Base-by-base conservation (phyloP, 2,113 vertebrate species). In the Grammomys dolichurus region DNA sequence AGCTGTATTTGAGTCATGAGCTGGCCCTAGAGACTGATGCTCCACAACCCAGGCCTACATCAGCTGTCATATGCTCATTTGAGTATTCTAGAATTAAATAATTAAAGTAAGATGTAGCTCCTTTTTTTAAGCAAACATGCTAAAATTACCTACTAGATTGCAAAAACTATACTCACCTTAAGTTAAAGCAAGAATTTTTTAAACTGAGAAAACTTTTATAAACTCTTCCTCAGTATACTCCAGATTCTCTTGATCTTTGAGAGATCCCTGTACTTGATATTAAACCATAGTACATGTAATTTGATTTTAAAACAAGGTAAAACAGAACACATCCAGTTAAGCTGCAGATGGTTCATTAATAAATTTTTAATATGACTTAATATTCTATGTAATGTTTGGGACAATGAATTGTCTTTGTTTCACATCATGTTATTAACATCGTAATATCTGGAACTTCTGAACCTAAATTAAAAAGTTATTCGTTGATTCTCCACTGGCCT, bases 81-180 rank as follows among this genome's bases (percentile, higher is more conserved):
- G 80, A 75, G 46, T 75, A 14, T 69, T 81, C 24, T 69, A 70
- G 75, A 69, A 87, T 90, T n/a, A 6, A 73, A 72, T n/a, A 63
- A 14, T 20, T 20, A 54, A 76, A 58, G 1, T 46, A 58, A 60
- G n/a, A 82, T 26, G 2, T 36, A 24, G 11, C 1, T 86, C 58
- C 81, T 77, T 94, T 40, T 40, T 95, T 89, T 56, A 91, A 87
- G 54, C 67, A 69, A n/a, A n/a, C 46, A 89, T 76, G 63, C 12
- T 73, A 43, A 54, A 93, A 92, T 46, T 77, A 84, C n/a, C 14
- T 69, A 78, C 3, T 91, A 33, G 70, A 81, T 60, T 95, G 36
- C 67, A 89, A 91, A 95, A 95, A 78, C 48, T 78, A 19, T 67
- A 58, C 78, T 90, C 81, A 22, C 5, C 58, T 86, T 81, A 48